Evolutionary conservation across 2,113 vertebrate genomes (phyloP), one percentile per base, ranked within the genome.

Genomic region (Euleptes europaea): DNA sequence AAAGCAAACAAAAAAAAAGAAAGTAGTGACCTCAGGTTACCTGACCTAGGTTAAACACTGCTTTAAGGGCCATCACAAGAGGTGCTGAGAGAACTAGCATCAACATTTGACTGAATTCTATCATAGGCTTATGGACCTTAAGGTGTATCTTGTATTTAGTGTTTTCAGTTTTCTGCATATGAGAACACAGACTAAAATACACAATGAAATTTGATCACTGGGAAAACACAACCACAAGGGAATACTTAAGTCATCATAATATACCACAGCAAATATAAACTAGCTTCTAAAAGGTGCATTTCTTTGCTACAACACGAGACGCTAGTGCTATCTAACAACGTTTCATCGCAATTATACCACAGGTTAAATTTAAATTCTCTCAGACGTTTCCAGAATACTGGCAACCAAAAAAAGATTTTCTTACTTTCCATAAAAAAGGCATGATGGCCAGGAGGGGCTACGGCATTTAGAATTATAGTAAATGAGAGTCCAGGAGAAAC

Each of bases 1-100:
- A 95, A 94, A 94, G 92, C 92, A 92, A 94, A 92, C 92, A 82
- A 81, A 80, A 40, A 54, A 85, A 93, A 93, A 90, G 94, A 88
- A 96, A 89, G 95, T 94, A 96, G 94, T 84, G 94, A 96, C 95
- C 94, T 96, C 94, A 96, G 94, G 88, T 87, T 96, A 91, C 93
- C 94, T 91, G 95, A 82, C 88, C 92, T 91, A 92, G 21, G 89
- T 92, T 92, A 95, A 93, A 75, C 91, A 87, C 86, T 0, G 67
- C 83, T 85, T 89, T 89, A 83, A 88, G 81, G 80, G 67, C 13
- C 42, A 91, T 88, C 86, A 86, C 26, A 60, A 76, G 31, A 85
- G 65, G 85, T 21, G 84, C 72, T 31, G 19, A 83, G 47, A 78
- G 54, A 35, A 83, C 8, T 77, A 86, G 26, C 91, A 91, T 40